Percentiles rank a stretch among this genome's conserved stretches.
Conservation (phyloP, 2,113 vertebrate genomes). For the Circaetus cinerascens region DNA sequence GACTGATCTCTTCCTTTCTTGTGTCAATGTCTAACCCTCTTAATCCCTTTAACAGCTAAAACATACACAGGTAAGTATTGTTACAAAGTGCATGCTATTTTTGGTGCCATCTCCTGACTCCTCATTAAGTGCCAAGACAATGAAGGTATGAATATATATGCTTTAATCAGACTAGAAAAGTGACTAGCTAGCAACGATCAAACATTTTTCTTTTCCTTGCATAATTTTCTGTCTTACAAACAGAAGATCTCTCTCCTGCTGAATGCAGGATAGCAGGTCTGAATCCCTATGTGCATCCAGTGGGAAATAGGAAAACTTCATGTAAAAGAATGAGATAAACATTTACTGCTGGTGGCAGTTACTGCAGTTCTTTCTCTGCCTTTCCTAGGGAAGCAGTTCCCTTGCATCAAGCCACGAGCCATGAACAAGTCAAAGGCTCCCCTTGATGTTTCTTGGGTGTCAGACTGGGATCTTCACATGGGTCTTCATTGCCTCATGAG, state of each 20-base stretch:
- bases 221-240: background rate
- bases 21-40: background rate
- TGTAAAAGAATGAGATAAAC: background rate
- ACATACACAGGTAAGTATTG: background rate
- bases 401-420: background rate
- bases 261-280: background rate
- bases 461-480: background rate
- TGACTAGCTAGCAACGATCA: background rate
- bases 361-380: background rate
- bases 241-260: background rate
- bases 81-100: background rate
- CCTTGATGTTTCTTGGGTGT: background rate
- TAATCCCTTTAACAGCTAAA: background rate
- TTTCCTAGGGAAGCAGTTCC: background rate
- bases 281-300: background rate
- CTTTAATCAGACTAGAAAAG: background rate
- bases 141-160: background rate
- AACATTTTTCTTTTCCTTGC: background rate
- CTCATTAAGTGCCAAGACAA: background rate
- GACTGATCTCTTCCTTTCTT: background rate
- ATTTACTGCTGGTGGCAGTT: background rate
- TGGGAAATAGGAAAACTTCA: background rate
- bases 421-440: background rate
- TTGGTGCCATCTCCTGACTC: background rate
- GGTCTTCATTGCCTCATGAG: background rate